Evolutionary conservation across 2,888 invertebrate species (phyloP), one percentile per base, ranked within the genome.

Genomic region (Nebria brevicollis): DNA sequence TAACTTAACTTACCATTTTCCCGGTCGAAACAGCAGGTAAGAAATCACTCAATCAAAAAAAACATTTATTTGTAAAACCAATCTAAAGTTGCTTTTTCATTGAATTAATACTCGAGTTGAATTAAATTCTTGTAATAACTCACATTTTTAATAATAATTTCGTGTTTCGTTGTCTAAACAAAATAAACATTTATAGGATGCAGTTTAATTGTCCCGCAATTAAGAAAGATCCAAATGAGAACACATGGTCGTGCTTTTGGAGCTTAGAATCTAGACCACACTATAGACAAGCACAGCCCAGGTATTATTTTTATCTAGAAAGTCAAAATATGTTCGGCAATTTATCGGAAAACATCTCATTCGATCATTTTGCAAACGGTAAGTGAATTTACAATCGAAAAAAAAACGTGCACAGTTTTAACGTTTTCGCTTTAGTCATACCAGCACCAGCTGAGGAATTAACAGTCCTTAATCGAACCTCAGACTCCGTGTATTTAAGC

Each of bases 311-410:
- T 84, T 88, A 88, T 13, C 86, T 96, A 73, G 90, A 86, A n/a
- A 91, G 92, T 15, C 88, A 86, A 11, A 96, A 95, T 88, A 85
- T 86, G 1, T 91, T 95, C 86, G 95, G 94, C 0, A 89, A 87
- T 42, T 89, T 87, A 20, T 87, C 86, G 34, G 90, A 92, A 85
- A 88, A 88, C 70, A 91, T 92, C 83, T 90, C 87, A 43, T 90
- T 94, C 82, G 90, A 94, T 84, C 94, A 94, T 86, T 93, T 89
- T 85, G 83, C 84, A 82, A 83, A 90, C 82, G 90, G 91, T 91
- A 87, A 85, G 86, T 87, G 82, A 75, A 77, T 64, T 68, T 41
- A 83, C 77, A 20, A 26, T 34, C 54, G 20, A 75, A n/a, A 41
- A n/a, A 74, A 1, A 66, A 54, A 72, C 76, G 70, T 68, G 65